Evolutionary conservation across 2,797 vertebrate species (phyloP).

Genomic region (Serranus cabrilla): DNA sequence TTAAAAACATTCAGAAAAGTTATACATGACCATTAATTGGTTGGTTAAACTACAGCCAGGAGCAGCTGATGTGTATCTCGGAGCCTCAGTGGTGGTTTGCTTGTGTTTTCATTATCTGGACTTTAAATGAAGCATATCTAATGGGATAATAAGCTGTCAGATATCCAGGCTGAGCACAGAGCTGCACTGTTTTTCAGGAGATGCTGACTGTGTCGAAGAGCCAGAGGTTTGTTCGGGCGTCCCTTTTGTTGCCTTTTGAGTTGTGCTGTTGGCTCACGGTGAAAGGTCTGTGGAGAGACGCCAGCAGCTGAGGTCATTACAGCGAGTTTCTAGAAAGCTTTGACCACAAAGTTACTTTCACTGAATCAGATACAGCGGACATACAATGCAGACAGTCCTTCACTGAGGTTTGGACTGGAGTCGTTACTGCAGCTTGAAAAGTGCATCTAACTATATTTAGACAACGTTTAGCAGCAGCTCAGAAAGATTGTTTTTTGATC

Average conservation of each 20-base stretch:
- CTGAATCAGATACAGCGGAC: slow-evolving; percentile 51
- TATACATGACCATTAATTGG: slow-evolving; percentile 20
- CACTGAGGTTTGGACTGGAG: slow-evolving; percentile 12
- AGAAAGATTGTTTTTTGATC: not conserved
- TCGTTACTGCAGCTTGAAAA: slow-evolving; percentile 18
- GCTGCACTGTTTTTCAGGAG: slow-evolving; percentile 59
- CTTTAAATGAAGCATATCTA: slow-evolving; percentile 71
- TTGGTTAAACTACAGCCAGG: slow-evolving; percentile 40
- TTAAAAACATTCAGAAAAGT: slow-evolving; percentile 18
- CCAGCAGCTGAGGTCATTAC: slow-evolving; percentile 70
- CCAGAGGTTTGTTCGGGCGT: slow-evolving; percentile 62
- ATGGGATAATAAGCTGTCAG: slow-evolving; percentile 67
- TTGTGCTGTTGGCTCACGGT: slow-evolving; percentile 62
- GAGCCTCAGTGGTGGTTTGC: slow-evolving; percentile 26
- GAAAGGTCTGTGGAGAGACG: slow-evolving; percentile 65
- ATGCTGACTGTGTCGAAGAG: slow-evolving; percentile 59
- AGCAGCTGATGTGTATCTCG: slow-evolving; percentile 45
- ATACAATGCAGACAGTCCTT: slow-evolving; percentile 9
- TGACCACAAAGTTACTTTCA: slow-evolving; percentile 56
- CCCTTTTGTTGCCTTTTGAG: slow-evolving; percentile 66
- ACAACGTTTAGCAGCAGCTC: not conserved
- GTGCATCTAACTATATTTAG: slow-evolving; percentile 5
- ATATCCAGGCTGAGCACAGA: slow-evolving; percentile 61
- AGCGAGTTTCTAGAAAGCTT: slow-evolving; percentile 61
- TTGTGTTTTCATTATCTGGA: slow-evolving; percentile 55